Percentiles rank a stretch among this genome's conserved stretches.
These are phyloP conservation scores for Sebastiscus tertius DNA, from an alignment of 2,797 vertebrate genomes.

Conservation along the genomic window DNA sequence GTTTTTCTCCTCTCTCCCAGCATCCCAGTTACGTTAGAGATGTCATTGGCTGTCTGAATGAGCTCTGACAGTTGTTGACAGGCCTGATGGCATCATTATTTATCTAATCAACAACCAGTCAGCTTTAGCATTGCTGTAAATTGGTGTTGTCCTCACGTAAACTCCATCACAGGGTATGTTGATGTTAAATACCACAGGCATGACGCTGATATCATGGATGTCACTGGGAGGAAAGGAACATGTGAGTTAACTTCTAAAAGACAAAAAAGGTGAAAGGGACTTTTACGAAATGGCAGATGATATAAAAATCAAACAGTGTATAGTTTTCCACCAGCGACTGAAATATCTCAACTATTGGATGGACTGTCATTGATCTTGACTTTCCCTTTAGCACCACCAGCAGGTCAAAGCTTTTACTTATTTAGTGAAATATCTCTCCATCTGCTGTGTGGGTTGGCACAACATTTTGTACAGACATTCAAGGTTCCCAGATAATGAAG, in stretches of 20 bases:
- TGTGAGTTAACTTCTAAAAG: constrained; percentile 1
- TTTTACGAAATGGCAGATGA: not conserved
- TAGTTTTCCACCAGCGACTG: not conserved
- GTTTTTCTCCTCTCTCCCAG: constrained; percentile 38
- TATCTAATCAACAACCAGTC: constrained; percentile 51
- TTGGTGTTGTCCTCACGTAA: constrained; percentile 9
- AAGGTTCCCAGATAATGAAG: too few relatives aligned
- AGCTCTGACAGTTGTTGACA: constrained; percentile 57
- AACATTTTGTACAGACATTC: not conserved
- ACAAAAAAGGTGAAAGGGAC: not conserved
- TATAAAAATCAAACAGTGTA: not conserved
- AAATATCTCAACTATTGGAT: not conserved
- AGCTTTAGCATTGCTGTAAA: constrained; percentile 19
- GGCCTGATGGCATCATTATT: constrained; percentile 47
- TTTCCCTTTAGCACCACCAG: not conserved
- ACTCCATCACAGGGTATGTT: not conserved
- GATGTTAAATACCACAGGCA: constrained; percentile 1
- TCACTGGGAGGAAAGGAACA: not conserved
- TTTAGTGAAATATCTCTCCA: not conserved
- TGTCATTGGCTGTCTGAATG: constrained; percentile 54
- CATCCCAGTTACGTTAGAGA: constrained; percentile 36
- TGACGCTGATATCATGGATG: not conserved
- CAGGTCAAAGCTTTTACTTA: not conserved
- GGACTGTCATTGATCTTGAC: not conserved
- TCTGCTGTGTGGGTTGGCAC: not conserved